These are phyloP conservation scores for Onthophagus taurus DNA, from an alignment of 1,140 invertebrate species.

Conservation along the genomic window DNA sequence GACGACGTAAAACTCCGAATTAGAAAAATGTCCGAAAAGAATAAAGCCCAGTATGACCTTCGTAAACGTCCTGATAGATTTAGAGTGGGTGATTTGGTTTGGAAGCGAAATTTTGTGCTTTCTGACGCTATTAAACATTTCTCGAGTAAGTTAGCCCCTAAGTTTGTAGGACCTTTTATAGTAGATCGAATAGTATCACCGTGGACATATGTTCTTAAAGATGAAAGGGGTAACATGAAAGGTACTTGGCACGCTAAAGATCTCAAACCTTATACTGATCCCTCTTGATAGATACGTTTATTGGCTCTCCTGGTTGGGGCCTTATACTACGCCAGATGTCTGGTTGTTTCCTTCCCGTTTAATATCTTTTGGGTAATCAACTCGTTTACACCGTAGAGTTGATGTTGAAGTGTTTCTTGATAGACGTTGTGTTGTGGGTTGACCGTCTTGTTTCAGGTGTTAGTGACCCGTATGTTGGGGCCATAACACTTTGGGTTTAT, in stretches of 20 bases:
- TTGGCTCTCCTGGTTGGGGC: too few species aligned
- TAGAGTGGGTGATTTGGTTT: constrained; percentile 9
- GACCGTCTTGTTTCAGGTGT: too few species aligned
- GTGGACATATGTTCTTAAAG: background rate
- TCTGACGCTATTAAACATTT: constrained; percentile 6
- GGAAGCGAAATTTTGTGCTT: background rate
- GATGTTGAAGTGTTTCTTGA: too few species aligned
- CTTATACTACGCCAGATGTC: too few species aligned
- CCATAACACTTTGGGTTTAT: too few species aligned
- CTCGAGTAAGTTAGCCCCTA: background rate
- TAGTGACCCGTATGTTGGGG: too few species aligned
- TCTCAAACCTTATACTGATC: too few species aligned
- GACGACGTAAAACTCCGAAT: background rate
- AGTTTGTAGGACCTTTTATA: background rate
- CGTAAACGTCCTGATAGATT: background rate
- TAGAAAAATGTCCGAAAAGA: background rate
- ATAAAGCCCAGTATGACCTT: constrained; percentile 7
- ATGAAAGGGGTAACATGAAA: background rate
- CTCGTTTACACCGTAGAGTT: too few species aligned
- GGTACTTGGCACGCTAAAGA: constrained; percentile 1
- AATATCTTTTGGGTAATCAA: too few species aligned
- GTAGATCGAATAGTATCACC: background rate
- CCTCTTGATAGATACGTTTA: too few species aligned
- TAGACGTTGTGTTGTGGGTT: too few species aligned
- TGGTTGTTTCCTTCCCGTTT: too few species aligned